Evolutionary conservation across 2,113 vertebrate genomes (phyloP).

Genomic region (Hippocampus comes): DNA sequence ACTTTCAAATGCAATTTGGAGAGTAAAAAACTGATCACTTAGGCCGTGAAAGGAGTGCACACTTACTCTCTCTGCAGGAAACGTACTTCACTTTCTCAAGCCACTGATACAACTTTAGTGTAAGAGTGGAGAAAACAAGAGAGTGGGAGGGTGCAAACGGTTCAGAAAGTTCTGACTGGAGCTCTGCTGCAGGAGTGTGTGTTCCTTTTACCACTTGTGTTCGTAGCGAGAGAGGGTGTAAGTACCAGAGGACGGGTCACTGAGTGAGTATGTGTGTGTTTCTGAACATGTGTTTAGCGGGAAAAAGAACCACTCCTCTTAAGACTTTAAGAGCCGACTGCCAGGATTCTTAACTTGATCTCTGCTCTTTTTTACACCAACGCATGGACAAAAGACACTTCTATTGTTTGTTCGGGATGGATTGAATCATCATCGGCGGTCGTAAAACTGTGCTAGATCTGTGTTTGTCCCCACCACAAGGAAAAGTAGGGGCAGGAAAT

Average conservation of each 20-base stretch:
- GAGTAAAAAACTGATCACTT: no score
- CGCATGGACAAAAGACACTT: conserved; percentile 45
- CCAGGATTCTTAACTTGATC: conserved; percentile 51
- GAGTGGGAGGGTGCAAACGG: conserved; percentile 23
- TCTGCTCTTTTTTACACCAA: conserved; percentile 39
- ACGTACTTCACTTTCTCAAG: neutral
- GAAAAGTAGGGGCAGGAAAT: conserved; percentile 33
- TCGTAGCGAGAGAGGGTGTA: conserved; percentile 36
- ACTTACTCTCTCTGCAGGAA: neutral
- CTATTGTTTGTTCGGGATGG: conserved; percentile 54
- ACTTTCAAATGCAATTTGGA: no score
- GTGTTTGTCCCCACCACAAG: conserved; percentile 23
- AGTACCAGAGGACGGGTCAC: conserved; percentile 46
- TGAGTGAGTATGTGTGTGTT: conserved; percentile 50
- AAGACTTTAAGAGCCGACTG: conserved; percentile 59
- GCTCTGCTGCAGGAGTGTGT: conserved; percentile 24
- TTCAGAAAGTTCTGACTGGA: conserved; percentile 46
- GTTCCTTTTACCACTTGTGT: conserved; percentile 51
- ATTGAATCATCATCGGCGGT: conserved; percentile 44
- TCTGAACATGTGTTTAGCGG: conserved; percentile 13
- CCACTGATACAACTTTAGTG: neutral
- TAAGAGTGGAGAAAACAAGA: neutral
- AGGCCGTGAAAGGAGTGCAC: no score
- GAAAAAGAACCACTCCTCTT: conserved; percentile 21
- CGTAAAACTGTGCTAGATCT: conserved; percentile 43